Evolutionary conservation across 2,888 invertebrate species (phyloP), one percentile per base, ranked within the genome.

Genomic region (Apotomis capreana): DNA sequence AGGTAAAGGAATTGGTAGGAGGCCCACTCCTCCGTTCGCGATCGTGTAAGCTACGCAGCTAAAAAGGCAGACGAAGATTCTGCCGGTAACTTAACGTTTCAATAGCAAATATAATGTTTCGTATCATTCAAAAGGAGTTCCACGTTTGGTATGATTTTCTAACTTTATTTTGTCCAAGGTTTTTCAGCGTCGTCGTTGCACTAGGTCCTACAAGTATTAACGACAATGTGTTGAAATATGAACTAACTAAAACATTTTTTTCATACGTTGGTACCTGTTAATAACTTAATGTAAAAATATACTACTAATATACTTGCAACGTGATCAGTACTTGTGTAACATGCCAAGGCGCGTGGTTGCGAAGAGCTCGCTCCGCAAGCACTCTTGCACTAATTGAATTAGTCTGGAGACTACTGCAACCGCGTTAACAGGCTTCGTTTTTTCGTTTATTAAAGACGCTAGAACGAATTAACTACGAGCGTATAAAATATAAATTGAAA

Each of bases 331-430:
- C n/a, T n/a, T 6, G 40, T 58, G 37, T 36, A 58, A 10, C 10
- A 10, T 57, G 36, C 57, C 57, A 36, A 36, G 57, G 12, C 36
- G 40, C 36, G 37, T 58, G 37, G 58, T 58, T 40, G n/a, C 13
- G 13, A 40, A 40, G 58, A 13, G 58, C 58, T 37, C 37, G 37
- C 37, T 49, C 49, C 10, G 58, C 37, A 37, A 58, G 58, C 40
- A 40, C 58, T 58, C 58, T 40, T 58, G 58, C 58, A 37, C 58
- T 58, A 58, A 58, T 58, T 40, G 58, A 58, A 58, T 58, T 37
- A 58, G 26, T 10, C 57, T 57, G 49, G 49, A 49, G 49, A 49
- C 49, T 49, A 49, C 57, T 10, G 57, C 5, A 5, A 5, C 9
- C 36, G 57, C 26, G 57, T 57, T 57, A 36, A 57, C 57, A 57